A percentile compares a stretch with the other conserved stretches of the same genome.
Evolutionary conservation across 2,797 vertebrate species (phyloP).

Genomic region (Pempheris klunzingeri): DNA sequence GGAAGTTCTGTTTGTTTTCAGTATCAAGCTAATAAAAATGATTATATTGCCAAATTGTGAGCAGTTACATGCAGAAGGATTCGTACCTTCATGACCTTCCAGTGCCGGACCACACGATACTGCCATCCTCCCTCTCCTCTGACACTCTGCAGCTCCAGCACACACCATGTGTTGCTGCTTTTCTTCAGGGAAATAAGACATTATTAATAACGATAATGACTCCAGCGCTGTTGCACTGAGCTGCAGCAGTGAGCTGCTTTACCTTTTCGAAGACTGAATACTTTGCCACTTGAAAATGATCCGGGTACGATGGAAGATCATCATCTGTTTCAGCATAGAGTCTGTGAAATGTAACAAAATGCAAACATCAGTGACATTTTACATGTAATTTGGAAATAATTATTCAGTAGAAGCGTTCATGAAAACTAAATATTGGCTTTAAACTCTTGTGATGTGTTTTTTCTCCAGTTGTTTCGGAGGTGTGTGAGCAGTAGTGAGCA

Average conservation of each 20-base stretch:
- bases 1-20: neutral
- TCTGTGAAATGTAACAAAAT: slow-evolving; percentile 69
- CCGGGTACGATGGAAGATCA: slow-evolving; percentile 74
- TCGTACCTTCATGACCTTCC: slow-evolving; percentile 68
- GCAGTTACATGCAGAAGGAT: neutral
- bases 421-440: neutral
- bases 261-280: slow-evolving; percentile 88
- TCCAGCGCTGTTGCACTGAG: too few relatives aligned
- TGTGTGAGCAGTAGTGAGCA: neutral
- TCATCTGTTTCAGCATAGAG: slow-evolving; percentile 66
- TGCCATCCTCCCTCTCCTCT: slow-evolving; percentile 45
- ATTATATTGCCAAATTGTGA: neutral
- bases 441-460: neutral
- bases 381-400: neutral
- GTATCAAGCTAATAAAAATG: neutral
- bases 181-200: slow-evolving; percentile 40
- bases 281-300: slow-evolving; percentile 89
- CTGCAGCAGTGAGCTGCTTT: slow-evolving; percentile 27
- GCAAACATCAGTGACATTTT: neutral
- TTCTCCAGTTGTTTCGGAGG: neutral
- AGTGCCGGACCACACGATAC: slow-evolving; percentile 80
- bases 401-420: neutral
- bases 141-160: slow-evolving; percentile 88
- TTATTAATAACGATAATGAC: neutral
- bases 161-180: slow-evolving; percentile 60